Percentiles rank a stretch among this genome's conserved stretches.
These are phyloP conservation scores for Neotoma lepida DNA, from an alignment of 2,113 vertebrate species.

Conservation along the genomic window DNA sequence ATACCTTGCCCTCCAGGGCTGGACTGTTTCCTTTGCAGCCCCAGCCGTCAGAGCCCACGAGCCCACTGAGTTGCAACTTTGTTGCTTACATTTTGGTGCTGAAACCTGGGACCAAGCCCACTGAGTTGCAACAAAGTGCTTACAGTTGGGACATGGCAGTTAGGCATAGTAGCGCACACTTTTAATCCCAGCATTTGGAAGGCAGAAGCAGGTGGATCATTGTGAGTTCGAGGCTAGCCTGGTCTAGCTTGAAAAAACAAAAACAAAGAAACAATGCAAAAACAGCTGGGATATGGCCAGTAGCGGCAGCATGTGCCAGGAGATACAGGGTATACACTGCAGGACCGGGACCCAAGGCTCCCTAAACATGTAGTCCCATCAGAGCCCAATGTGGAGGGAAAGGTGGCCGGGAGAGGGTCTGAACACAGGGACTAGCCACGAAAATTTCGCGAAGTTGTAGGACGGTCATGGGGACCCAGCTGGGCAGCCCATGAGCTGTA, in stretches of 20 bases:
- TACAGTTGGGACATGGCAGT: not conserved
- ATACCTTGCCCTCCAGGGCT: no score
- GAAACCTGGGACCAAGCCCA: no score
- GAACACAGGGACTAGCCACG: not conserved
- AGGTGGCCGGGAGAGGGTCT: not conserved
- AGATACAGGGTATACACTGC: not conserved
- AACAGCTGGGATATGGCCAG: not conserved
- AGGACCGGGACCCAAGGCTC: not conserved
- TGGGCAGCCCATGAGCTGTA: not conserved
- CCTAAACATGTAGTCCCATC: not conserved
- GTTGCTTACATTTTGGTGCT: no score
- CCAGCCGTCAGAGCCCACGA: no score
- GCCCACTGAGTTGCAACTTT: no score
- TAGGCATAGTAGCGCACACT: not conserved
- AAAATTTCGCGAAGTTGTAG: not conserved
- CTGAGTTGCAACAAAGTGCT: no score
- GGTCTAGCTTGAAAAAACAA: not conserved
- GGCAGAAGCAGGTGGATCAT: not conserved
- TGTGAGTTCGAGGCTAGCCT: not conserved
- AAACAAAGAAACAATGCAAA: not conserved
- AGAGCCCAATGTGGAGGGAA: not conserved
- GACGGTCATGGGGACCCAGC: not conserved
- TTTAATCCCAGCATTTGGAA: not conserved
- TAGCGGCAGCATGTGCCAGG: not conserved
- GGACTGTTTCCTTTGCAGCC: no score